Base-by-base conservation (phyloP, 2,113 vertebrate genomes). In the Noturus placidus region DNA sequence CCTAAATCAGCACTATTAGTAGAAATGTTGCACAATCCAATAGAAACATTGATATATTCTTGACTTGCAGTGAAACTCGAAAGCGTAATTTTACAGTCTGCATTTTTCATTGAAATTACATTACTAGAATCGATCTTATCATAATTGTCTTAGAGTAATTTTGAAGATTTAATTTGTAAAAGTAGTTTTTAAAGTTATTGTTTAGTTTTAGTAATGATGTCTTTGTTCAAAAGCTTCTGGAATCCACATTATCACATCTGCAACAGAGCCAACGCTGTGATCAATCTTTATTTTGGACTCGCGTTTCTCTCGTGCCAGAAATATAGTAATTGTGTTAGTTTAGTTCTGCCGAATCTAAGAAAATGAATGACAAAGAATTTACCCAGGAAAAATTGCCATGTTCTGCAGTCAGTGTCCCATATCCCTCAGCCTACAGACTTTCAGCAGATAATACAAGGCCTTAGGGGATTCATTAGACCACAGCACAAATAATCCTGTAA, bases 391-490 rank as follows among this genome's bases (percentile, higher is more conserved):
- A 87, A 86, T 78, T 90, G 91, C 78, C 91, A 91, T 91, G 91
- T 93, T 93, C 92, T 63, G 82, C 90, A 92, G 91, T 88, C 93
- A 94, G 81, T 93, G 93, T 94, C 92, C 93, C 94, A 95, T 93
- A 95, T 93, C 94, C 87, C 80, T n/a, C 85, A 87, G 85, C 83
- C 63, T 84, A 87, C 86, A 90, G 84, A 57, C 22, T 65, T 80
- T 89, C 52, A 63, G 67, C 50, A 42, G 84, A 82, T 81, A 56
- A 72, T 80, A 50, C 63, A 56, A 42, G 46, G 46, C n/a, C 84
- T 33, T 46, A 42, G 33, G 30, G 79, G 79, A 89, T 65, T 42
- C 88, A 78, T 67, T 57, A 84, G 57, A 77, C 30, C 57, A 86
- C 76, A 80, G 85, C 33, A 81, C 22, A 80, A 80, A 86, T 69